A percentile compares a stretch with the other conserved stretches of the same genome.
phyloP scores from a whole-genome alignment of 2,797 vertebrate genomes.

The Otolemur crassicaudatus region DNA sequence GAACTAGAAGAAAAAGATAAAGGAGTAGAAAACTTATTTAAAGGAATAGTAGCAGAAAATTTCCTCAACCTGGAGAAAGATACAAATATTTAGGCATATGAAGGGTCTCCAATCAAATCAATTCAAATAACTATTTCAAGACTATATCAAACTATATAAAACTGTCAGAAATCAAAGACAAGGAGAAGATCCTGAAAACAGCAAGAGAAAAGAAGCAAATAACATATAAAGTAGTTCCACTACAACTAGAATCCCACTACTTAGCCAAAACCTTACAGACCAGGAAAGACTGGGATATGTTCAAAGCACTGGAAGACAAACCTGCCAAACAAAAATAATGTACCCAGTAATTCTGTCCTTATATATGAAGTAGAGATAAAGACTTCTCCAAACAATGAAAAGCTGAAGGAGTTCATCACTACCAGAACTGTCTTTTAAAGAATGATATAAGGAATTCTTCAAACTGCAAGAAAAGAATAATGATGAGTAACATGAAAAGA shows the following conservation, averaged over 20 bases:
- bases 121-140: neutral
- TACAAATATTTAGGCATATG: neutral
- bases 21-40: neutral
- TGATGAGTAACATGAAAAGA: neutral
- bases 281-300: neutral
- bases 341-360: neutral
- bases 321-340: neutral
- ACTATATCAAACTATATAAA: neutral
- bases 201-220: neutral
- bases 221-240: neutral
- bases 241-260: neutral
- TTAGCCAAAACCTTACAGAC: neutral
- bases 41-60: neutral
- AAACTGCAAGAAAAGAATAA: neutral
- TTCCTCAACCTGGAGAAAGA: neutral
- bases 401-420: neutral
- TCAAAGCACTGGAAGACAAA: neutral
- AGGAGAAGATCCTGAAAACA: neutral
- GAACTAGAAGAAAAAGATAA: neutral
- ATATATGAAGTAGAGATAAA: neutral
- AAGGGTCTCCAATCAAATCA: neutral
- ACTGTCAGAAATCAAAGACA: neutral
- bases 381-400: neutral
- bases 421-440: neutral
- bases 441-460: neutral